Conservation (phyloP, 1,140 invertebrate genomes). For the Artemia franciscana region DNA sequence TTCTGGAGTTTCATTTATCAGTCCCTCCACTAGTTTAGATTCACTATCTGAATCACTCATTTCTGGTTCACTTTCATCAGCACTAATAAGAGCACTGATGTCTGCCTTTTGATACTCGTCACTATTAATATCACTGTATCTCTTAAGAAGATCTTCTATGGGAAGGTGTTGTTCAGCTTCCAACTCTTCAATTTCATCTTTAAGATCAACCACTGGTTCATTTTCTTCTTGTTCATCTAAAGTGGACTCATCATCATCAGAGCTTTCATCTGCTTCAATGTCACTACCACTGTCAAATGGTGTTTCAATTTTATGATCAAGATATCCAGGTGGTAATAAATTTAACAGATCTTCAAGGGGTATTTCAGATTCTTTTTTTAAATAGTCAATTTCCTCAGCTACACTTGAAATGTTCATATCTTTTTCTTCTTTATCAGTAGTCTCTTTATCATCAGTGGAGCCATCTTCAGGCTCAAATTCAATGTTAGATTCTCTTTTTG, state of each 20-base stretch:
- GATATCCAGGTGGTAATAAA: conserved; percentile 46
- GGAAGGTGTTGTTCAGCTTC: conserved; percentile 51
- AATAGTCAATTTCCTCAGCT: conserved; percentile 50
- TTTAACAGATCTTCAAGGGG: conserved; percentile 66
- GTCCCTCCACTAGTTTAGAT: conserved; percentile 21
- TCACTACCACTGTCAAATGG: conserved; percentile 3
- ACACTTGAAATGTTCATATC: conserved; percentile 24
- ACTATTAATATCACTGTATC: conserved; percentile 30
- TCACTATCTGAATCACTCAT: conserved; percentile 9
- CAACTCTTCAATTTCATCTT: conserved; percentile 44
- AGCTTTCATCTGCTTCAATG: conserved; percentile 35
- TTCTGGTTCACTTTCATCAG: background rate
- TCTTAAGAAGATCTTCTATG: conserved; percentile 47
- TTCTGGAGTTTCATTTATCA: conserved; percentile 24
- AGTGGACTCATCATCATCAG: conserved; percentile 68
- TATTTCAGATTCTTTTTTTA: conserved; percentile 71
- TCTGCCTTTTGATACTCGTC: conserved; percentile 4
- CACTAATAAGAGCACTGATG: too few relatives aligned
- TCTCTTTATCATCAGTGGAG: conserved; percentile 80
- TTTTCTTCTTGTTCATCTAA: conserved; percentile 52
- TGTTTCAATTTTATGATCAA: conserved; percentile 30
- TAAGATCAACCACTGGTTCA: conserved; percentile 42
- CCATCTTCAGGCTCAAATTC: conserved; percentile 56
- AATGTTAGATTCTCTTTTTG: conserved; percentile 18
- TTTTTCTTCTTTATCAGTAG: conserved; percentile 66